A percentile compares a stretch with the other conserved stretches of the same genome.
Evolutionary conservation across 2,888 invertebrate species (phyloP).

Genomic region (Augiades crinisus): DNA sequence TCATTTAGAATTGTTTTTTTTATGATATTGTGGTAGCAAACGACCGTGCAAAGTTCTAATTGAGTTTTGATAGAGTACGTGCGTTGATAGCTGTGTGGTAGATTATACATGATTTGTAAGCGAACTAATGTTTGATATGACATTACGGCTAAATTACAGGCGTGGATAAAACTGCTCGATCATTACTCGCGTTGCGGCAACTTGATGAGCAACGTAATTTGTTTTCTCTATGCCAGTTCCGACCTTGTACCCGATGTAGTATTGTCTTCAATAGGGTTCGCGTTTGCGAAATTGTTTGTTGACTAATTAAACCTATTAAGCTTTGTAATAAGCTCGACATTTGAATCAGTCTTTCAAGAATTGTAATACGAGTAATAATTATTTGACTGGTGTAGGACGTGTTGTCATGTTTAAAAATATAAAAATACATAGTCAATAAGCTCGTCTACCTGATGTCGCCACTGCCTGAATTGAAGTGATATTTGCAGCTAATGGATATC

Average conservation of each 20-base stretch:
- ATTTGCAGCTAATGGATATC: too few species aligned
- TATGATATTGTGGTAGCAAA: too few species aligned
- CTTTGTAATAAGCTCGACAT: constrained; percentile 4
- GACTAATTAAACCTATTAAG: constrained; percentile 28
- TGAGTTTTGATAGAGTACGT: too few species aligned
- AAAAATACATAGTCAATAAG: too few species aligned
- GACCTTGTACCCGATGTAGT: constrained; percentile 65
- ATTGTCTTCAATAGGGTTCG: constrained; percentile 53
- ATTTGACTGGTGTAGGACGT: neutral
- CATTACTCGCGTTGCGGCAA: constrained; percentile 36
- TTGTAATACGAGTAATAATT: too few species aligned
- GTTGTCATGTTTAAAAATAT: too few species aligned
- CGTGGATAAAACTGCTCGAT: constrained; percentile 47
- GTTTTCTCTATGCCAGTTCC: constrained; percentile 49
- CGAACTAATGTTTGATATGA: constrained; percentile 36
- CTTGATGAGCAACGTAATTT: constrained; percentile 34
- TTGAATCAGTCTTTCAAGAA: too few species aligned
- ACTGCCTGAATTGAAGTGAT: too few species aligned
- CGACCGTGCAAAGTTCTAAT: too few species aligned
- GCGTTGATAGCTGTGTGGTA: constrained; percentile 21
- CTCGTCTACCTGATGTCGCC: too few species aligned
- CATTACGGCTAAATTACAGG: constrained; percentile 55
- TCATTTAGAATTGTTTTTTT: too few species aligned
- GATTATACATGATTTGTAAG: constrained; percentile 35
- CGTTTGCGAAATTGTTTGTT: constrained; percentile 36